These are phyloP conservation scores for Sinelater perroti DNA, from an alignment of 2,888 invertebrate genomes.

Conservation along the genomic window DNA sequence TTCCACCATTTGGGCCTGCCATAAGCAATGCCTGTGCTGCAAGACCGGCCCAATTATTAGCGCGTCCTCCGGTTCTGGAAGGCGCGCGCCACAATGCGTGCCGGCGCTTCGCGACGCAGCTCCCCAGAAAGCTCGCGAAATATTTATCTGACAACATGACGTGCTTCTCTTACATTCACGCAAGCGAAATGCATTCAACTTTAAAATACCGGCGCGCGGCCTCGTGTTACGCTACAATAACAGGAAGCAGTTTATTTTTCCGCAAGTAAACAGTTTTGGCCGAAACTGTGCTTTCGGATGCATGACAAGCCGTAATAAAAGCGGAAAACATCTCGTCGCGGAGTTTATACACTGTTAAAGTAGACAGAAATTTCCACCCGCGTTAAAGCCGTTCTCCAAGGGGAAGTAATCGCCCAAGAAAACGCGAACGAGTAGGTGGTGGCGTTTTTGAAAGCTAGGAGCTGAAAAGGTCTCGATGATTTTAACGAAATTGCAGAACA, in stretches of 20 bases:
- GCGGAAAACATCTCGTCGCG: constrained; percentile 20
- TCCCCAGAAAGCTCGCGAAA: constrained; percentile 30
- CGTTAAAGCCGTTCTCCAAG: too few species aligned
- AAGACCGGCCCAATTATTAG: constrained; percentile 55
- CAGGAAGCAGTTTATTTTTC: constrained; percentile 38
- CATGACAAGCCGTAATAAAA: constrained; percentile 38
- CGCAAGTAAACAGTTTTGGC: constrained; percentile 34
- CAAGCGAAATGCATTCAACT: constrained; percentile 35
- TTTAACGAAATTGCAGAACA: too few species aligned
- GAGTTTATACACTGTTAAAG: constrained; percentile 11
- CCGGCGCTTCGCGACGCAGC: constrained; percentile 22
- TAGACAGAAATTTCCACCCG: background rate
- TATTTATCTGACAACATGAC: constrained; percentile 40
- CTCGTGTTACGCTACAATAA: constrained; percentile 38
- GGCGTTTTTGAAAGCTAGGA: too few species aligned
- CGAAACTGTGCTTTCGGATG: constrained; percentile 29
- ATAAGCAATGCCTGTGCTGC: constrained; percentile 49
- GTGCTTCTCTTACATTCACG: constrained; percentile 36
- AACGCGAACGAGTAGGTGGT: too few species aligned
- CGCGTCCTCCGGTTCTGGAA: constrained; percentile 51
- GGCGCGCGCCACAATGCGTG: too few species aligned
- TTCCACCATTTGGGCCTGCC: constrained; percentile 50
- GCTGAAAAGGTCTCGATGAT: too few species aligned
- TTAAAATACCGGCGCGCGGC: constrained; percentile 33
- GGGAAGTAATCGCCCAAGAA: too few species aligned